These are phyloP conservation scores for Ibidorhyncha struthersii DNA, from an alignment of 2,113 vertebrate genomes.

Conservation along the genomic window DNA sequence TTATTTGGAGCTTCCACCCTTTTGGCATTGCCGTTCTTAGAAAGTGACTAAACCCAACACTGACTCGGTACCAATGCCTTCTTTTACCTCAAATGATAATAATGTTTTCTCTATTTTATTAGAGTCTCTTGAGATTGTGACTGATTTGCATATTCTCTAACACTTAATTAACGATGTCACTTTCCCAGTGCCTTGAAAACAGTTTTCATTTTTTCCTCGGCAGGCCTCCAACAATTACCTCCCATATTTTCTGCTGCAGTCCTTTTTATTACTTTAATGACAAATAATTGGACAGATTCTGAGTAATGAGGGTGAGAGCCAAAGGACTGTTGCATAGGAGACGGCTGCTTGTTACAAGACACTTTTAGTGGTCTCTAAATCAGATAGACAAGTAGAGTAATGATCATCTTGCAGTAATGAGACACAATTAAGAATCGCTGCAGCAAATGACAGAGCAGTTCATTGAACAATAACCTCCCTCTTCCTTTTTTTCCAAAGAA, in stretches of 20 bases:
- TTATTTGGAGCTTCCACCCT: neutral
- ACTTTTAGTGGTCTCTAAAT: slow-evolving; percentile 87
- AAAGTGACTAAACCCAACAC: slow-evolving; percentile 50
- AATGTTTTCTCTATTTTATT: slow-evolving; percentile 81
- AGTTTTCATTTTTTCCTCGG: slow-evolving; percentile 76
- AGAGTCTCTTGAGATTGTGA: slow-evolving; percentile 72
- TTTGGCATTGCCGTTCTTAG: slow-evolving; percentile 7
- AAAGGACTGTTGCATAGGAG: slow-evolving; percentile 81
- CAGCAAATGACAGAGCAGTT: slow-evolving; percentile 83
- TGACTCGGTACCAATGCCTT: slow-evolving; percentile 49
- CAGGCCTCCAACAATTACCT: slow-evolving; percentile 82
- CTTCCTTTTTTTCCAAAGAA: slow-evolving; percentile 72
- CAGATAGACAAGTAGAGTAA: slow-evolving; percentile 87
- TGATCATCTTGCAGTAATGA: slow-evolving; percentile 84
- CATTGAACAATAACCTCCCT: slow-evolving; percentile 82
- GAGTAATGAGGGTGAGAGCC: slow-evolving; percentile 85
- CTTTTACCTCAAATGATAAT: slow-evolving; percentile 69
- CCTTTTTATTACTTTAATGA: slow-evolving; percentile 88
- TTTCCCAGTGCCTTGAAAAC: slow-evolving; percentile 81
- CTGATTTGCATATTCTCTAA: slow-evolving; percentile 82
- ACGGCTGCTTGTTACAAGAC: slow-evolving; percentile 82
- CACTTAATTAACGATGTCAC: slow-evolving; percentile 85
- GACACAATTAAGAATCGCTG: slow-evolving; percentile 84
- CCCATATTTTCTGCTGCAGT: slow-evolving; percentile 81
- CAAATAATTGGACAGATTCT: slow-evolving; percentile 89